Evolutionary conservation across 2,888 invertebrate genomes (phyloP), one percentile per base, ranked within the genome.

Genomic region (Serrognathus titanus): DNA sequence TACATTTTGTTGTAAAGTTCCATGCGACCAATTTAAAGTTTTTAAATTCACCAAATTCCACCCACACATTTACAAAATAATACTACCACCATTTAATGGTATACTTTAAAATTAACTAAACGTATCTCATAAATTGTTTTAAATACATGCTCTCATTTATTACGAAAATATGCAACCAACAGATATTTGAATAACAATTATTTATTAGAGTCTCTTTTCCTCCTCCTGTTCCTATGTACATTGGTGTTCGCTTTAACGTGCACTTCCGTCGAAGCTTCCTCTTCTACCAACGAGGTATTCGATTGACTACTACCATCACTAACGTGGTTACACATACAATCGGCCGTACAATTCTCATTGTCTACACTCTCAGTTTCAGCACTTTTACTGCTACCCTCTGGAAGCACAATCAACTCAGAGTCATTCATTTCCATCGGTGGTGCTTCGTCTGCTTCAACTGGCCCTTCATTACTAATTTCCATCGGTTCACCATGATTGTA

Each of bases 381-480:
- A 12, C 13, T 40, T 40, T 12, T 40, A 13, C 6, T 11, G 11
- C 13, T 6, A 7, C 7, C 11, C 13, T 8, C 13, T 7, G 13
- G 11, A 7, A 40, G 4, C 40, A 40, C 40, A 7, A 40, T 5
- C 40, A 40, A 8, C 40, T 12, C 11, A 12, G 6, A 31, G 4
- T 5, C 24, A 7, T 39, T 48, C 38, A 43, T 39, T 39, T 69
- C 69, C 67, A 70, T 67, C 7, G 70, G 70, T 56, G 70, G 70
- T 56, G 71, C 71, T 1, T 70, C 70, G 41, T 65, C 62, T 12
- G 62, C 64, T 48, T 68, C 69, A 43, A 62, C 59, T 6, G 24
- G 24, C 1, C 6, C 24, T 31, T 31, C 24, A 1, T 40, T 12
- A 9, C 20, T 10, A 10, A 41, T 39, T n/a, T 56, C 56, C 41